Evolutionary conservation across 30 jellyfish, hydroid and myxozoan genomes (phyloP).

Genomic region (Aurelia sp.): DNA sequence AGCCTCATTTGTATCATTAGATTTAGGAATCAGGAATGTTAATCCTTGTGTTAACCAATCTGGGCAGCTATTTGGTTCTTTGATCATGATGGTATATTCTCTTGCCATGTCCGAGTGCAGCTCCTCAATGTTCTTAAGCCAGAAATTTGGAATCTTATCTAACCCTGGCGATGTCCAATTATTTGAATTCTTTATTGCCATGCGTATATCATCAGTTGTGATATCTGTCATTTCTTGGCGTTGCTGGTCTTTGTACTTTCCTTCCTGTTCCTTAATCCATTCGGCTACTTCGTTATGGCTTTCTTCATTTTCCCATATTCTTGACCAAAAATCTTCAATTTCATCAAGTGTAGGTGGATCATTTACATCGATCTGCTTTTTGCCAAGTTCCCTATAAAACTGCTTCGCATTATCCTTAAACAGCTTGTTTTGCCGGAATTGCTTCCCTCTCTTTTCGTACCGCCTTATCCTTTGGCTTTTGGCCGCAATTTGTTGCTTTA

Average conservation of each 20-base stretch:
- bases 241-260: background rate
- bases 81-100: background rate
- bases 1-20: constrained; percentile 8
- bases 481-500: constrained; percentile 27
- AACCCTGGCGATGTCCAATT: constrained; percentile 8
- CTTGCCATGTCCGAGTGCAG: background rate
- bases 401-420: background rate
- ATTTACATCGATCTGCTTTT: no score
- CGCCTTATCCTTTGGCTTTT: constrained; percentile 46
- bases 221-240: background rate
- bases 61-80: constrained; percentile 11
- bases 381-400: no score
- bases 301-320: background rate
- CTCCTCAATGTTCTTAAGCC: background rate
- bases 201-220: background rate
- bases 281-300: background rate
- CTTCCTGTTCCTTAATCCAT: background rate
- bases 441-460: constrained; percentile 10
- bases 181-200: background rate
- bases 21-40: constrained; percentile 16
- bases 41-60: constrained; percentile 12
- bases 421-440: background rate
- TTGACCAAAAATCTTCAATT: background rate
- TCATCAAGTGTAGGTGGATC: background rate
- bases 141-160: background rate